These are phyloP conservation scores for Abrostola triplasia DNA, from an alignment of 2,888 invertebrate species.

Conservation along the genomic window DNA sequence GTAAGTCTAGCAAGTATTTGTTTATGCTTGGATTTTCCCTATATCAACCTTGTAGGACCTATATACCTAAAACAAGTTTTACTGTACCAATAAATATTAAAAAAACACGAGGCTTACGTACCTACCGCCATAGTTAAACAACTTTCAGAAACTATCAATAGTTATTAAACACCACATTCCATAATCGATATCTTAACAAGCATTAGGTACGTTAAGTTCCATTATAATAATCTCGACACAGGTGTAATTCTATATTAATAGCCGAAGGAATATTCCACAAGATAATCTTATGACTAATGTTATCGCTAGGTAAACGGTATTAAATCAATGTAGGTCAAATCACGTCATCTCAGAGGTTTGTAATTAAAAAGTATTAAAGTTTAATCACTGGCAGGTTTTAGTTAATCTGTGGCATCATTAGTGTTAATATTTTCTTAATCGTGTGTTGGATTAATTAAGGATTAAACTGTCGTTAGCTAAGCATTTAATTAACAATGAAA, in stretches of 20 bases:
- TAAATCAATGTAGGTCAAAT: slow-evolving; percentile 44
- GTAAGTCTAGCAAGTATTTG: not conserved
- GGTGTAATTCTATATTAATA: slow-evolving; percentile 33
- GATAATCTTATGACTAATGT: slow-evolving; percentile 26
- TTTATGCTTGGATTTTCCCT: too few species aligned
- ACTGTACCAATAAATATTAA: too few species aligned
- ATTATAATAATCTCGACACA: not conserved
- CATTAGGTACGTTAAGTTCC: not conserved
- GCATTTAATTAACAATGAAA: not conserved
- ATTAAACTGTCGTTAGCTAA: not conserved
- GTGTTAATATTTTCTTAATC: slow-evolving; percentile 17
- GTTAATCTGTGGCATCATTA: slow-evolving; percentile 18
- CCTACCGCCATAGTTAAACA: not conserved
- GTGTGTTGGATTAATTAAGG: not conserved
- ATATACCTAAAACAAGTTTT: too few species aligned
- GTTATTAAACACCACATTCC: not conserved
- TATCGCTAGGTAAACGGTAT: slow-evolving; percentile 33
- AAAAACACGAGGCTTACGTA: too few species aligned
- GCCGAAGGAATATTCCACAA: slow-evolving; percentile 41
- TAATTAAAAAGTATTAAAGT: slow-evolving; percentile 21
- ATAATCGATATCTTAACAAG: too few species aligned
- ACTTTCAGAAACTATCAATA: not conserved
- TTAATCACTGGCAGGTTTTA: slow-evolving; percentile 9
- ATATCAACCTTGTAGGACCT: too few species aligned
- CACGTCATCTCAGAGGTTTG: slow-evolving; percentile 30